phyloP scores from a whole-genome alignment of 2,113 vertebrate genomes.

The Clarias magur region DNA sequence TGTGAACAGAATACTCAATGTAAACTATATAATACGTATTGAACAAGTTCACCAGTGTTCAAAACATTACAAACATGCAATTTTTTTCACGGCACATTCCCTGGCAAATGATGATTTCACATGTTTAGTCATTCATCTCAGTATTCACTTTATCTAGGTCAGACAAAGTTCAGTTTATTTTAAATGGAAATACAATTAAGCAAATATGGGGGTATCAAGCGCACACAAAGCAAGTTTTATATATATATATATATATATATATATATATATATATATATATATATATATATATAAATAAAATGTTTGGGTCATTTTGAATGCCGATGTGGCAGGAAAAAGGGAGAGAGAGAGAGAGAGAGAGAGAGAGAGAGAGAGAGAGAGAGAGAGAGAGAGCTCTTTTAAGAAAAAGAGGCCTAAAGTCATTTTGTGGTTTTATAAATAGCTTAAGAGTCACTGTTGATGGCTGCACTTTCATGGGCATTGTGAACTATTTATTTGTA shows the following conservation, averaged over 20 bases:
- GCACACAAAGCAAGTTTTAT: neutral
- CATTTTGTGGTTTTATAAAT: conserved; percentile 40
- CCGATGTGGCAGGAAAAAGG: neutral
- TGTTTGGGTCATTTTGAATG: neutral
- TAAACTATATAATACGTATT: neutral
- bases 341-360: neutral
- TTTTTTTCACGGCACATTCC: neutral
- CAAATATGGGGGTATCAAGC: neutral
- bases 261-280: neutral
- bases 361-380: neutral
- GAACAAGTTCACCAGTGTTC: neutral
- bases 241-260: neutral
- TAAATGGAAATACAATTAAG: neutral
- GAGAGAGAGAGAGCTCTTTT: neutral
- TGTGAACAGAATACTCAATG: neutral
- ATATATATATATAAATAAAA: too few relatives aligned
- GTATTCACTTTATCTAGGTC: neutral
- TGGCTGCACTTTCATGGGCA: conserved; percentile 28
- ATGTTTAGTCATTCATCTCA: neutral
- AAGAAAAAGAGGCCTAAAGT: conserved; percentile 1
- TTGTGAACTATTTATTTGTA: conserved; percentile 27
- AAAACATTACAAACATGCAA: neutral
- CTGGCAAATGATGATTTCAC: neutral
- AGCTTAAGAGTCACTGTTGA: conserved; percentile 32
- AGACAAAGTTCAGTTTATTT: neutral